These are phyloP conservation scores for Gambusia holbrooki DNA, from an alignment of 2,113 vertebrate genomes.

Conservation along the genomic window DNA sequence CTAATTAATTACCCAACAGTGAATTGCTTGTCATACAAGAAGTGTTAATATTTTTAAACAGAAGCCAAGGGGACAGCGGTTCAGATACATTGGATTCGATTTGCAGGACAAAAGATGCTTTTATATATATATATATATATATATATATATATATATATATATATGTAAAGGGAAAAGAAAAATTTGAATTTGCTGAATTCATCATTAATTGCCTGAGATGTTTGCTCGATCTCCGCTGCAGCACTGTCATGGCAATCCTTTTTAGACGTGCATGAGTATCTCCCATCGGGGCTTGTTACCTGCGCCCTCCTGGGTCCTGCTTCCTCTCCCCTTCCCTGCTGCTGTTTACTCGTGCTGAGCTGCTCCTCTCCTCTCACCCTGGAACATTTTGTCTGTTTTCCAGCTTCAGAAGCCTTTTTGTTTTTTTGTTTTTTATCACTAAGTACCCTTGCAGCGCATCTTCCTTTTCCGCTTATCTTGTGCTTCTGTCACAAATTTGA, in stretches of 20 bases:
- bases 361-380: slow-evolving; percentile 35
- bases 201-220: slow-evolving; percentile 11
- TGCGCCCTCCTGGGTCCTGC: slow-evolving; percentile 73
- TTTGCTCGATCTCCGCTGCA: slow-evolving; percentile 17
- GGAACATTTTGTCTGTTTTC: slow-evolving; percentile 72
- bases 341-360: slow-evolving; percentile 72
- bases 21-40: background rate
- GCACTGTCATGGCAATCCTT: slow-evolving; percentile 41
- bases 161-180: background rate
- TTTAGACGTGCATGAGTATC: slow-evolving; percentile 59
- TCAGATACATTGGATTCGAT: background rate
- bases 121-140: too few species aligned
- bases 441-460: background rate
- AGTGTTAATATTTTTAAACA: slow-evolving; percentile 11
- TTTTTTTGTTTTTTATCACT: background rate
- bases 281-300: slow-evolving; percentile 80
- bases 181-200: background rate
- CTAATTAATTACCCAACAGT: slow-evolving; percentile 52
- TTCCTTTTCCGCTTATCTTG: slow-evolving; percentile 14
- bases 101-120: background rate
- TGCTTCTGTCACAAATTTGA: slow-evolving; percentile 43
- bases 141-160: too few species aligned
- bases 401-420: slow-evolving; percentile 30
- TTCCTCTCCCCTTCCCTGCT: slow-evolving; percentile 17
- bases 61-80: background rate